Conservation (phyloP, 2,888 invertebrate species). For the Lasioglossum oenotherae region DNA sequence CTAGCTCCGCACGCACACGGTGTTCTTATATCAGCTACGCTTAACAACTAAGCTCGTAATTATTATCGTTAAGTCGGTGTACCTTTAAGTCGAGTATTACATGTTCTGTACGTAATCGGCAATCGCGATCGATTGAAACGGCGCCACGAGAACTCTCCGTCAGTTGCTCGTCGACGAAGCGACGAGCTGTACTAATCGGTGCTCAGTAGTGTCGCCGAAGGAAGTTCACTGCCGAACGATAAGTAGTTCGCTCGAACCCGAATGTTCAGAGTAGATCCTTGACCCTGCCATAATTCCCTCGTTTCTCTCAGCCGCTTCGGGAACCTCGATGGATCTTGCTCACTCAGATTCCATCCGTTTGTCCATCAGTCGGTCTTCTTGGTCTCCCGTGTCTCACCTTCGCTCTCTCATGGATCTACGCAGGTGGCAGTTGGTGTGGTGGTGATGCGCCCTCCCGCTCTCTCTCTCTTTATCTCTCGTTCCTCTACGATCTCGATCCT, state of each 20-base stretch:
- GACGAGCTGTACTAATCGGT: not conserved
- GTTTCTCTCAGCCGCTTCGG: not conserved
- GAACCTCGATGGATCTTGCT: not conserved
- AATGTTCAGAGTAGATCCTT: not conserved
- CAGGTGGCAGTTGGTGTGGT: not conserved
- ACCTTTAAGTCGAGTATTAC: conserved; percentile 43
- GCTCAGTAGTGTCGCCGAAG: conserved; percentile 11
- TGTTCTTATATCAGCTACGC: conserved; percentile 51
- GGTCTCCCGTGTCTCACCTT: conserved; percentile 22
- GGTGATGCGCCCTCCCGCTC: not conserved
- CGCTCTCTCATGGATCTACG: conserved; percentile 29
- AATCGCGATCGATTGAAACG: conserved; percentile 52
- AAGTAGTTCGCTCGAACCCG: not conserved
- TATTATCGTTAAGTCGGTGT: conserved; percentile 61
- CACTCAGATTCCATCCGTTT: not conserved
- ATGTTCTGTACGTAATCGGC: conserved; percentile 43
- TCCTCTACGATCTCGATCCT: not conserved
- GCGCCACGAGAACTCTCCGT: conserved; percentile 44
- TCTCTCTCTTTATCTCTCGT: not conserved
- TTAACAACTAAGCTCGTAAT: conserved; percentile 65
- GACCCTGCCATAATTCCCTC: not conserved
- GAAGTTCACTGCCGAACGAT: conserved; percentile 26
- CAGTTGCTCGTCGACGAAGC: conserved; percentile 6
- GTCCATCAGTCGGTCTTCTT: conserved; percentile 18
- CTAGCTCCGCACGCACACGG: not conserved